Evolutionary conservation across 1,140 invertebrate genomes (phyloP), one percentile per base, ranked within the genome.

Genomic region (Yoshiicerus persimilis): DNA sequence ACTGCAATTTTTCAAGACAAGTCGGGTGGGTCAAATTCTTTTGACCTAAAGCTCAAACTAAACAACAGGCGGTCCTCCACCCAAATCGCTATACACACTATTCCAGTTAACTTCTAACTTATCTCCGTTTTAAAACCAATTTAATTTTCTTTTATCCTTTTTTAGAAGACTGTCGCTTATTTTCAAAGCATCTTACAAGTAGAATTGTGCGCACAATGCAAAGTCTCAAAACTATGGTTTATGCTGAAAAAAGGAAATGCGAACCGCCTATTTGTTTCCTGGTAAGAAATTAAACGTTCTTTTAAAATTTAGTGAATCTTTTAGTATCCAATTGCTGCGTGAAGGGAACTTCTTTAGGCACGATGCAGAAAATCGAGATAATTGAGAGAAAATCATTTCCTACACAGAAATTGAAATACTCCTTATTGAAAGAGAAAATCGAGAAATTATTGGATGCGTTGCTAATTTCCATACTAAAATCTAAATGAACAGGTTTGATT

Each of bases 1-100:
- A 38, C 8, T 80, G 32, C 30, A 80, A 38, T 36, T 38, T 80
- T 30, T 70, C 30, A 38, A 36, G 75, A 80, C 34, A 34, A 80
- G 75, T 34, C 75, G 75, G 75, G 75, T 34, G 75, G 75, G 75
- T 80, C 75, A 80, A 34, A 36, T 80, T 80, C 16, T 36, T 16
- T 80, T 80, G 75, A 80, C 75, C 75, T 38, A 34, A 80, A 80
- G 75, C 32, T 80, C 34, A 23, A 30, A 80, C 75, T 80, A 80
- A 80, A 80, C 75, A 80, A 36, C 75, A 80, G 75, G 75, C 34
- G 75, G 75, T 38, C 75, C 75, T 80, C 75, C 75, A 32, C 75
- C 75, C 75, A 36, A 80, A 38, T 56, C 30, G 30, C 16, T 25
- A 30, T 30, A 70, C 66, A 70, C 23, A 70, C 27, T 70, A 27